Conservation (phyloP, 2,888 invertebrate genomes). For the Caenorhabditis uteleia region DNA sequence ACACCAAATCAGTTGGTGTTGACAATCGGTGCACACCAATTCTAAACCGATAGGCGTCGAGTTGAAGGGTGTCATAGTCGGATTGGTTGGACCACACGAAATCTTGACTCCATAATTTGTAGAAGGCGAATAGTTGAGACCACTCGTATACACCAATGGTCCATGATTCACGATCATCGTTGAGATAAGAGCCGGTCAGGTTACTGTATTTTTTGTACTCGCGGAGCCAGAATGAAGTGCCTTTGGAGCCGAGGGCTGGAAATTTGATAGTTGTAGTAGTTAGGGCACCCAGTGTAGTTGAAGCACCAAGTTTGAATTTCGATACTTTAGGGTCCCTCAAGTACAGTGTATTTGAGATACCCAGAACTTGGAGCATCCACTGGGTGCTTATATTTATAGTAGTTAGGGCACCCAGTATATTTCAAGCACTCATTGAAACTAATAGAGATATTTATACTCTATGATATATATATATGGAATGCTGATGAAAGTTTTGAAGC, state of each 20-base stretch:
- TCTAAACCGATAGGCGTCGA: conserved; percentile 64
- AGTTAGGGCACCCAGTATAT: neutral
- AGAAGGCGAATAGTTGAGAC: conserved; percentile 67
- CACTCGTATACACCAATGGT: conserved; percentile 67
- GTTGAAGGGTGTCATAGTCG: conserved; percentile 37
- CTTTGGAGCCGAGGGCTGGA: conserved; percentile 62
- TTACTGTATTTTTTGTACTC: conserved; percentile 68
- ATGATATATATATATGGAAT: too few species aligned
- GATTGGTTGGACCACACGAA: conserved; percentile 63
- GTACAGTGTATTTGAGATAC: too few species aligned
- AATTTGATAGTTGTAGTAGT: conserved; percentile 2
- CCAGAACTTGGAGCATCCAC: too few species aligned
- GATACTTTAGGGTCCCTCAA: conserved; percentile 1
- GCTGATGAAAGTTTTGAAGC: too few species aligned
- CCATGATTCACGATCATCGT: conserved; percentile 65
- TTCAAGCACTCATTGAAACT: neutral
- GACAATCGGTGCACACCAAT: conserved; percentile 66
- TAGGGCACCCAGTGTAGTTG: neutral
- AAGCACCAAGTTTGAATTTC: neutral
- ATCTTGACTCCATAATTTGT: conserved; percentile 68
- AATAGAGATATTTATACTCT: too few species aligned
- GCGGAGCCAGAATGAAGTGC: conserved; percentile 65
- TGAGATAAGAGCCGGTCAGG: conserved; percentile 60
- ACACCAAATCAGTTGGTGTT: conserved; percentile 64
- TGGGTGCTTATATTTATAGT: neutral